Evolutionary conservation across 2,888 invertebrate genomes (phyloP), one percentile per base, ranked within the genome.

Genomic region (Spodoptera littoralis): DNA sequence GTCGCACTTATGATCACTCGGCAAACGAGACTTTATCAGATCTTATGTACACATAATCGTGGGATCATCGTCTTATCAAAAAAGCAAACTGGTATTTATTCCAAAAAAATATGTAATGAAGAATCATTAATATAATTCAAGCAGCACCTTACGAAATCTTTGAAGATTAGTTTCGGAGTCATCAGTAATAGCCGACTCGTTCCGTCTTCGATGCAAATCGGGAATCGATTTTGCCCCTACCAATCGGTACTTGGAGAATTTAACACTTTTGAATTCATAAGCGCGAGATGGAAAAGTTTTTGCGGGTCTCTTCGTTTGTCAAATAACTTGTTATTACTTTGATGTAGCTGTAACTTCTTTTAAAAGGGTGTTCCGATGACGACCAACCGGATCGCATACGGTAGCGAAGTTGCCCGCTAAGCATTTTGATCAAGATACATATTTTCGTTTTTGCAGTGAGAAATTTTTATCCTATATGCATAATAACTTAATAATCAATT

Each of bases 161-260:
- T 84, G 83, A 83, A 86, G 88, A 92, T 91, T 90, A 90, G 90
- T 90, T 89, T 85, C 78, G 75, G 83, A 89, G 88, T 85, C 83
- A 80, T 80, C 83, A 80, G 84, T 88, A 86, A 88, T 88, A 86
- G 90, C 89, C 86, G 88, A 88, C 81, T 86, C 74, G 70, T 84
- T 86, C 79, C 90, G 89, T 89, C 90, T 91, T 77, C 78, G 77
- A 92, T 92, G 92, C 91, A 91, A 92, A 92, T 92, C 66, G 64
- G 63, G 73, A 86, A 84, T 87, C 86, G 84, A 84, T 87, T 87
- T 86, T 84, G 85, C 79, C 70, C 58, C 72, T 65, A 65, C 69
- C 84, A 78, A 81, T 82, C 77, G 76, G 61, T 76, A 71, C 70
- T 76, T 70, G 60, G 58, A 70, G 75, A 80, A 81, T 82, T 83